Conservation (phyloP, 1,140 invertebrate species). For the Bombus pascuorum region DNA sequence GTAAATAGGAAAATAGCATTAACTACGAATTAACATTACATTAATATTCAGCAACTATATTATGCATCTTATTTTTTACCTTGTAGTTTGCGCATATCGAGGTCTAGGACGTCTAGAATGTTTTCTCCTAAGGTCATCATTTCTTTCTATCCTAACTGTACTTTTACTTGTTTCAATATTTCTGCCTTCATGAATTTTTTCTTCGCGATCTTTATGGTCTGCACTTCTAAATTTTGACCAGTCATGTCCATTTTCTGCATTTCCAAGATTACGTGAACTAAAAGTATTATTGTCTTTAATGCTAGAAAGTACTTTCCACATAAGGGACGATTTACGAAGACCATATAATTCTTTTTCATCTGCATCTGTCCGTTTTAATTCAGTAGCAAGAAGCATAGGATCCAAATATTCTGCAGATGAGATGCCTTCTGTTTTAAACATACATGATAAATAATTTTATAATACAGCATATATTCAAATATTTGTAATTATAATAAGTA, state of each 20-base stretch:
- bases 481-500: slow-evolving; percentile 35
- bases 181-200: slow-evolving; percentile 57
- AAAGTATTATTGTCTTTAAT: slow-evolving; percentile 83
- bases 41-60: not conserved
- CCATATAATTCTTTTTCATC: slow-evolving; percentile 85
- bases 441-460: not conserved
- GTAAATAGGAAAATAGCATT: slow-evolving; percentile 8
- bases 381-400: slow-evolving; percentile 80
- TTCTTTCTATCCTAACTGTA: slow-evolving; percentile 64
- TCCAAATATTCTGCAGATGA: slow-evolving; percentile 80
- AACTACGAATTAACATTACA: not conserved
- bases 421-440: slow-evolving; percentile 71
- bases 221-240: slow-evolving; percentile 71
- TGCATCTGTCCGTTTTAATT: slow-evolving; percentile 82
- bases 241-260: slow-evolving; percentile 58
- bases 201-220: slow-evolving; percentile 65
- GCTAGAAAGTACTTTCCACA: slow-evolving; percentile 85
- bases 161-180: slow-evolving; percentile 58
- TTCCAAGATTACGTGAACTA: slow-evolving; percentile 66
- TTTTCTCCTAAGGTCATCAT: slow-evolving; percentile 66
- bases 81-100: slow-evolving; percentile 57
- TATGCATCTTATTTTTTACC: slow-evolving; percentile 34
- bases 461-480: slow-evolving; percentile 16
- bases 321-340: slow-evolving; percentile 83
- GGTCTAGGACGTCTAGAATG: slow-evolving; percentile 69